A percentile compares a stretch with the other conserved stretches of the same genome.
Conservation (phyloP, 2,888 invertebrate genomes). For the Osedax frankpressi region DNA sequence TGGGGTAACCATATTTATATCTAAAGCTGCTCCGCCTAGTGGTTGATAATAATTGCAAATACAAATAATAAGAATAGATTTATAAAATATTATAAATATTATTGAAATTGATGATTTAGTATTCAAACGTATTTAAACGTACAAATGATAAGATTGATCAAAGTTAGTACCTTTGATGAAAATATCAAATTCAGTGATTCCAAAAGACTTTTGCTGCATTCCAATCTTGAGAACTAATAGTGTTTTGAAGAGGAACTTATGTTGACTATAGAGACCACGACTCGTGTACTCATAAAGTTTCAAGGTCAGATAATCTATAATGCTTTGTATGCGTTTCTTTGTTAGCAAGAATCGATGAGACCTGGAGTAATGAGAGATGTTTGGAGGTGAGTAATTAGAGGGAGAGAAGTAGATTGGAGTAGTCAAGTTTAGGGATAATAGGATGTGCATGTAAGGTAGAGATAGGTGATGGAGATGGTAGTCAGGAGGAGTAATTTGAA, state of each 20-base stretch:
- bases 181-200: slow-evolving; percentile 67
- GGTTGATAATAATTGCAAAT: slow-evolving; percentile 69
- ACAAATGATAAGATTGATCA: too few species aligned
- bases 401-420: too few species aligned
- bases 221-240: slow-evolving; percentile 70
- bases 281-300: slow-evolving; percentile 65
- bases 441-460: too few species aligned
- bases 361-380: too few species aligned
- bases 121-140: too few species aligned
- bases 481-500: too few species aligned
- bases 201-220: slow-evolving; percentile 57
- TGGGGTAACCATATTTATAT: slow-evolving; percentile 65
- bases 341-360: slow-evolving; percentile 50
- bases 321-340: slow-evolving; percentile 55
- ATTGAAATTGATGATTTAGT: too few species aligned
- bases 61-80: too few species aligned
- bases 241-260: slow-evolving; percentile 71
- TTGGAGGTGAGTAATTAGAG: too few species aligned
- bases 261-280: slow-evolving; percentile 67
- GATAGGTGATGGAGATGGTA: too few species aligned
- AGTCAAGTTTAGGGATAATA: too few species aligned
- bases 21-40: slow-evolving; percentile 62
- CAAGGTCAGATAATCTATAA: slow-evolving; percentile 68
- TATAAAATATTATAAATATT: too few species aligned
- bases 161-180: slow-evolving; percentile 70